Base-by-base conservation (phyloP, 2,888 invertebrate genomes). In the Erebia aethiops region DNA sequence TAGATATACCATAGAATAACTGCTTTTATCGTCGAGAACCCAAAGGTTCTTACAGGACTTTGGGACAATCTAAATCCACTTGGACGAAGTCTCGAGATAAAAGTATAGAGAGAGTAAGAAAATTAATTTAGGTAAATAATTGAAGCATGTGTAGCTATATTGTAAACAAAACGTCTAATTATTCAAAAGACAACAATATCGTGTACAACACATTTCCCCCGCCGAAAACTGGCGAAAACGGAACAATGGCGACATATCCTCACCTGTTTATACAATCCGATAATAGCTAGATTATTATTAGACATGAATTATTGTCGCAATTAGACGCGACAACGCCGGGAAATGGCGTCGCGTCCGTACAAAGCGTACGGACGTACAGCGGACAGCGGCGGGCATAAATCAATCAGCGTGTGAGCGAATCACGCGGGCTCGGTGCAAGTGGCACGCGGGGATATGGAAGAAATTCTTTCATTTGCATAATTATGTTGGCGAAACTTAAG, bases 211-310 rank as follows among this genome's bases (percentile, higher is more conserved):
- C 66, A 66, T 66, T 58, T 58, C 16, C 43, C 65, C 43, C 67
- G 67, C 35, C 58, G 67, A 67, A 67, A 67, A 67, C 58, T 67
- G 67, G 67, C 58, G 67, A 49, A 72, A 74, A 71, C 69, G 74
- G 70, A 74, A 77, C 76, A 78, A 75, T 75, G 67, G 75, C 70
- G 51, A 66, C 67, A 70, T 78, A 79, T 80, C 82, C 80, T 83
- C 82, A 86, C 85, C 83, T 83, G 82, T 77, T 77, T 78, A 76
- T 77, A 76, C 82, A 84, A 83, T 85, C 87, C 87, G 89, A 90
- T 90, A 89, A 88, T 90, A 89, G 87, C 86, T 89, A 90, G 91
- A 91, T 90, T 90, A 91, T 88, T 88, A 89, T 89, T 88, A 87
- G 88, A 87, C 89, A 87, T 92, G 92, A 92, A 88, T 92, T 92